These are phyloP conservation scores for Equus przewalskii DNA, from an alignment of 2,113 vertebrate genomes.

Conservation along the genomic window DNA sequence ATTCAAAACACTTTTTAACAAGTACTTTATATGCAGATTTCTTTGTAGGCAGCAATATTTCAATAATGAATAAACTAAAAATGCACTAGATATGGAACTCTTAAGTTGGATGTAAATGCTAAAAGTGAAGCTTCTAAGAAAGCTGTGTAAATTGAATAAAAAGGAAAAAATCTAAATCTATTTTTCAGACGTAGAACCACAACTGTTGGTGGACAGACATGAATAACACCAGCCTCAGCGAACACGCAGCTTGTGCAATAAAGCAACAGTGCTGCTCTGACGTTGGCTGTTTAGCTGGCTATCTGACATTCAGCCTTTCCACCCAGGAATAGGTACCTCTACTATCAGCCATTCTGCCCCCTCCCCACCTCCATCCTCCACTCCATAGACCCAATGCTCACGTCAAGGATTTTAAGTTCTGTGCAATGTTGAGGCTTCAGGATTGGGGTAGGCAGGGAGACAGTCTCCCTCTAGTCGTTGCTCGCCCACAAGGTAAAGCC, in stretches of 20 bases:
- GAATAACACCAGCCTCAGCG: neutral
- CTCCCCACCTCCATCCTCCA: neutral
- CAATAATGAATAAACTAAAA: conserved; percentile 12
- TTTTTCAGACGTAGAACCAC: neutral
- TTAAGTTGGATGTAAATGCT: neutral
- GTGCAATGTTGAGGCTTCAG: neutral
- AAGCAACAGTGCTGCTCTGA: neutral
- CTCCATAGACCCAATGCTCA: neutral
- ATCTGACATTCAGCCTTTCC: neutral
- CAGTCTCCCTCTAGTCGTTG: neutral
- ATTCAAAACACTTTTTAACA: neutral
- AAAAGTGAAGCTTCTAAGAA: neutral
- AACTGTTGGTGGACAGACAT: neutral
- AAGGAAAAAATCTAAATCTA: neutral
- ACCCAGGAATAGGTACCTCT: neutral
- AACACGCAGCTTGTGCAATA: neutral
- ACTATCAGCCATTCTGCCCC: neutral
- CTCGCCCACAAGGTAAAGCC: neutral
- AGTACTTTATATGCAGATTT: conserved; percentile 15
- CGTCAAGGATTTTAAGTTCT: neutral
- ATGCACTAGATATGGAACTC: neutral
- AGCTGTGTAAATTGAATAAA: neutral
- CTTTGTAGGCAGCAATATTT: conserved; percentile 5
- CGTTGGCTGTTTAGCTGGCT: neutral
- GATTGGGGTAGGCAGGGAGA: neutral